phyloP scores from a whole-genome alignment of 2,113 vertebrate species.

The Pangasianodon hypophthalmus region DNA sequence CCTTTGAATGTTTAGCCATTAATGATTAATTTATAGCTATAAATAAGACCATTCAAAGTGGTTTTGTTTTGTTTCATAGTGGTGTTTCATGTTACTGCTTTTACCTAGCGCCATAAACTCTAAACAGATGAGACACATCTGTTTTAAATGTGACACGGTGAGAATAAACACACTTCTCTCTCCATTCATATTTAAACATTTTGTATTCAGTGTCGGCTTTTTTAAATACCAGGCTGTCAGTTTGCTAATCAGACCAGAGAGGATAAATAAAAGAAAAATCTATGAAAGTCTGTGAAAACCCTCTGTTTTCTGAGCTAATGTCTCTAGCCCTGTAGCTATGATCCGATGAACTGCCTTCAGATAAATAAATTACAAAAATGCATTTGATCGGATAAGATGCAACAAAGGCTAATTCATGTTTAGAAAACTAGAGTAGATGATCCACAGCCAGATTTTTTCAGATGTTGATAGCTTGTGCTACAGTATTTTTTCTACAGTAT shows the following conservation, averaged over 20 bases:
- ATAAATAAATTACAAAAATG: not conserved
- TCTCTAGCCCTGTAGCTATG: not conserved
- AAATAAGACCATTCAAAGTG: not conserved
- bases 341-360: not conserved
- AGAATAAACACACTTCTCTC: not conserved
- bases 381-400: not conserved
- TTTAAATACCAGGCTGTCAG: not conserved
- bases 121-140: too few relatives aligned
- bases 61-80: not conserved
- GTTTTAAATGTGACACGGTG: too few relatives aligned
- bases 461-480: too few relatives aligned
- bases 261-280: not conserved
- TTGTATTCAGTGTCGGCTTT: not conserved
- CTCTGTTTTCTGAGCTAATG: too few relatives aligned
- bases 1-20: not conserved
- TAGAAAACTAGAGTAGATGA: too few relatives aligned
- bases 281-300: not conserved
- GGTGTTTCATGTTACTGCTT: not conserved
- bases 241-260: not conserved
- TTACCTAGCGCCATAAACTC: not conserved
- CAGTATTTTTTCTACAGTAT: not conserved
- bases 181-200: not conserved
- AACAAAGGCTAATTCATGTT: not conserved
- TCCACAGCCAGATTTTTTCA: too few relatives aligned
- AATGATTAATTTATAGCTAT: too few relatives aligned